phyloP scores from a whole-genome alignment of 2,888 invertebrate genomes.

The Schrankia costaestrigalis region DNA sequence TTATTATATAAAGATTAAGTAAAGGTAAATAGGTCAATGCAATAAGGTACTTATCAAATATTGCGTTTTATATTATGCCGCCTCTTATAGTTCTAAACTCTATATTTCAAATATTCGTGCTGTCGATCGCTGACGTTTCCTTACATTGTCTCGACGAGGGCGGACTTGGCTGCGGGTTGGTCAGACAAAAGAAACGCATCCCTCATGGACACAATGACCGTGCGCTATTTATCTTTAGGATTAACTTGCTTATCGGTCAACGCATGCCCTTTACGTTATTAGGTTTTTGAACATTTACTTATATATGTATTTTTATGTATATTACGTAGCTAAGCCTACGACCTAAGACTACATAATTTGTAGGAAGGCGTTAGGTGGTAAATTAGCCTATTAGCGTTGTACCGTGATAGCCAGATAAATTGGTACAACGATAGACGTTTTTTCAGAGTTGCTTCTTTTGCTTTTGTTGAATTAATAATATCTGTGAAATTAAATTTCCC shows the following conservation, averaged over 20 bases:
- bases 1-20: too few species aligned
- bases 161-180: slow-evolving; percentile 37
- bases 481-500: too few species aligned
- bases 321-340: too few species aligned
- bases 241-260: slow-evolving; percentile 73
- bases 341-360: too few species aligned
- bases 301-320: too few species aligned
- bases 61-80: not conserved
- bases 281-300: slow-evolving; percentile 33
- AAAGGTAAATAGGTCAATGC: too few species aligned
- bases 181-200: slow-evolving; percentile 78
- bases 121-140: slow-evolving; percentile 69
- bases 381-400: too few species aligned
- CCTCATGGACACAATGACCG: slow-evolving; percentile 68
- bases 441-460: too few species aligned
- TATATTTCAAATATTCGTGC: slow-evolving; percentile 34
- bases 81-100: slow-evolving; percentile 5
- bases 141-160: slow-evolving; percentile 62
- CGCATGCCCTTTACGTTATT: slow-evolving; percentile 48
- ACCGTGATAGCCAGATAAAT: too few species aligned
- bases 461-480: too few species aligned
- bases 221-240: slow-evolving; percentile 73
- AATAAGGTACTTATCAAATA: not conserved
- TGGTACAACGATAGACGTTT: too few species aligned
- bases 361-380: too few species aligned